phyloP scores from a whole-genome alignment of 2,797 vertebrate species.

The Onychomys arenicola region DNA sequence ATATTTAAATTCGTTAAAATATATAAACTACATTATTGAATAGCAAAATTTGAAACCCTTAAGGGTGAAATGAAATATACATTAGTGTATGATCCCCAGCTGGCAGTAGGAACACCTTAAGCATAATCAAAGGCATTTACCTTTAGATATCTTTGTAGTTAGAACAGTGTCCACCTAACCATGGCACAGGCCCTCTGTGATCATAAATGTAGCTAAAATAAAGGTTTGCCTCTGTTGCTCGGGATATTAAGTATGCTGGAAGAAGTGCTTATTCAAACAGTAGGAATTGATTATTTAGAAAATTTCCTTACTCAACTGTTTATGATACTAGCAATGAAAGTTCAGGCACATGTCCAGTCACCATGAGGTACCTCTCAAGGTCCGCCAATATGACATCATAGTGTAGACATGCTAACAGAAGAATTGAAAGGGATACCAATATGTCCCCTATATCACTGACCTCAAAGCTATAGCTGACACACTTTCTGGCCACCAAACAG shows the following conservation, averaged over 20 bases:
- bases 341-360: not conserved
- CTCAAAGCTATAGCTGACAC: not conserved
- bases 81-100: not conserved
- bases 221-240: not conserved
- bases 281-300: not conserved
- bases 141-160: not conserved
- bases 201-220: not conserved
- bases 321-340: not conserved
- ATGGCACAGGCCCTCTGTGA: not conserved
- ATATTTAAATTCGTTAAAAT: not conserved
- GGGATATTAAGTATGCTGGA: not conserved
- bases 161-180: not conserved
- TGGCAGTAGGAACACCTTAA: not conserved
- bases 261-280: not conserved
- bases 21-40: not conserved
- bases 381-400: not conserved
- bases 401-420: too few species aligned
- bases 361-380: not conserved
- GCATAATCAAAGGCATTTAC: not conserved
- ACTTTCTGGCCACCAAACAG: not conserved
- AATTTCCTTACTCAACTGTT: not conserved
- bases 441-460: accelerated
- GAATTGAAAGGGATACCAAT: not conserved
- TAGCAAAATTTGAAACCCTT: not conserved
- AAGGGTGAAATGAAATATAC: not conserved